Percentiles rank a stretch among this genome's conserved stretches.
phyloP scores from a whole-genome alignment of 1,140 invertebrate species.

The Leptoteleia sp. region DNA sequence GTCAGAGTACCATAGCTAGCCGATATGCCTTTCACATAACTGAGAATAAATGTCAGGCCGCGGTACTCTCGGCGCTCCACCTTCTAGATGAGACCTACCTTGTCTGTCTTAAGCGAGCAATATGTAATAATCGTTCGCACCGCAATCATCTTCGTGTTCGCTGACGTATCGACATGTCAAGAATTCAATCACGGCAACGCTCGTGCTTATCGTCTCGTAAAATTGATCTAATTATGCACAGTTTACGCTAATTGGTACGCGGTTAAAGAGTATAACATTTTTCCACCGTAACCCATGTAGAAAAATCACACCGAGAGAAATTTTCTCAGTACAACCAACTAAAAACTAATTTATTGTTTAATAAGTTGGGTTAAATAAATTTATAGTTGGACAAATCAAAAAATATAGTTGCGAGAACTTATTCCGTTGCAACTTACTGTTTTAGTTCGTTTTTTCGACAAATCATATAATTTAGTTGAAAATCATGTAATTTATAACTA shows the following conservation, averaged over 20 bases:
- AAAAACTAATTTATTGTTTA: no score
- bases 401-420: no score
- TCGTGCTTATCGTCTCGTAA: constrained; percentile 20
- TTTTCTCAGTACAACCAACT: no score
- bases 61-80: constrained; percentile 68
- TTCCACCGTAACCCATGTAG: no score
- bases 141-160: constrained; percentile 41
- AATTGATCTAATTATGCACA: constrained; percentile 45
- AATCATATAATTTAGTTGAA: no score
- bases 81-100: constrained; percentile 73
- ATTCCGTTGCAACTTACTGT: no score
- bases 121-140: constrained; percentile 63
- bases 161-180: constrained; percentile 36
- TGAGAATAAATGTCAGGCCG: constrained; percentile 79
- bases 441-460: no score
- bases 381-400: no score
- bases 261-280: not conserved
- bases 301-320: no score
- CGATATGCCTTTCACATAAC: constrained; percentile 81
- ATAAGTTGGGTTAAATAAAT: no score
- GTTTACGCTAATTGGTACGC: not conserved
- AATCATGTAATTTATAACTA: no score
- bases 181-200: constrained; percentile 13
- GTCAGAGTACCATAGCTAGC: constrained; percentile 74
- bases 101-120: constrained; percentile 64